Evolutionary conservation across 2,888 invertebrate genomes (phyloP).

Genomic region (Limnephilus lunatus): DNA sequence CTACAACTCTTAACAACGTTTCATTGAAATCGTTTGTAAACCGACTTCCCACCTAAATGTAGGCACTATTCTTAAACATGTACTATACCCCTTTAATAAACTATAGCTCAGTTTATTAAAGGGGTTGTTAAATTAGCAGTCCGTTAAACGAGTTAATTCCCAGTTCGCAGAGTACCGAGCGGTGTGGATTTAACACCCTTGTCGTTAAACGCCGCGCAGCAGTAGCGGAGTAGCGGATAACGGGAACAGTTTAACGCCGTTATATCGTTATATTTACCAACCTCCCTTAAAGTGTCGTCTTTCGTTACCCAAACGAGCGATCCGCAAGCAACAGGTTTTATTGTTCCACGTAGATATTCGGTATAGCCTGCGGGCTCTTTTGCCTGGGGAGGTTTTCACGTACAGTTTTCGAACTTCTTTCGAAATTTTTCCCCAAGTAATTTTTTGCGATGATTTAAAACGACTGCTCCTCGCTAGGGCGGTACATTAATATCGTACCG

Average conservation of each 20-base stretch:
- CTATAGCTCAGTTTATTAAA: slow-evolving; percentile 31
- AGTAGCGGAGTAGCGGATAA: slow-evolving; percentile 40
- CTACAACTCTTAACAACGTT: background rate
- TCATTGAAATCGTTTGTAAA: background rate
- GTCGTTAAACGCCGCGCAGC: slow-evolving; percentile 28
- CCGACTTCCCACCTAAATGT: background rate
- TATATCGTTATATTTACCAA: slow-evolving; percentile 39
- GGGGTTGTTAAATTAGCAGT: slow-evolving; percentile 35
- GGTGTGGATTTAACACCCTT: slow-evolving; percentile 23
- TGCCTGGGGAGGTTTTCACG: background rate
- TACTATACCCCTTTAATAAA: too few relatives aligned
- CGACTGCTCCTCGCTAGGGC: background rate
- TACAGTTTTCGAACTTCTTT: background rate
- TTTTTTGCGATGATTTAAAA: background rate
- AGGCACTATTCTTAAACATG: background rate
- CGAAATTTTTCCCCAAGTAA: too few relatives aligned
- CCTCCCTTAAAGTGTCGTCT: slow-evolving; percentile 30
- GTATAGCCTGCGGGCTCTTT: background rate
- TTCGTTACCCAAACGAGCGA: background rate
- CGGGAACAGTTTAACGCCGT: slow-evolving; percentile 43
- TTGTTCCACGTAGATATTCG: slow-evolving; percentile 32
- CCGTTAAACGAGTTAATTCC: slow-evolving; percentile 39
- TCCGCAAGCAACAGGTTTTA: slow-evolving; percentile 50
- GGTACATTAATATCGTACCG: background rate
- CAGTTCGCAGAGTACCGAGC: slow-evolving; percentile 10